Evolutionary conservation across 2,888 invertebrate genomes (phyloP).

Genomic region (Microctonus hyperodae): DNA sequence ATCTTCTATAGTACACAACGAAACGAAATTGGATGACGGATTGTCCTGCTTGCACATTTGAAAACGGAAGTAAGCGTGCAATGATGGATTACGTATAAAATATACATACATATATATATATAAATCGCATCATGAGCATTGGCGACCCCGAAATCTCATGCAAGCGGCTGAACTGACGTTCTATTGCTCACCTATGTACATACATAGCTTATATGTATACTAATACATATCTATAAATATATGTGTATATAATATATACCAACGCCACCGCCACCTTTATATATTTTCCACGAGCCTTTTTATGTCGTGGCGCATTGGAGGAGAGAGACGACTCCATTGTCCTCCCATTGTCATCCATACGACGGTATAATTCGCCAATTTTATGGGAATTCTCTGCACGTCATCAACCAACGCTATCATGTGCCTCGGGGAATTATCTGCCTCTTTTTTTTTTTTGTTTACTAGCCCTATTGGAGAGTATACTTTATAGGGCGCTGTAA

Average conservation of each 20-base stretch:
- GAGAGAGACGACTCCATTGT: constrained; percentile 36
- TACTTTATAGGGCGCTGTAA: constrained; percentile 1
- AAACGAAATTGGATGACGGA: constrained; percentile 58
- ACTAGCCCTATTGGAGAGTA: background rate
- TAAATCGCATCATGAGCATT: constrained; percentile 39
- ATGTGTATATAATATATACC: background rate
- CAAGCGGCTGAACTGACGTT: background rate
- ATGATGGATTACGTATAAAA: constrained; percentile 56
- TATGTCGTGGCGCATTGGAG: constrained; percentile 34
- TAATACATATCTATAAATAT: background rate
- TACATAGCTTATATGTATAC: too few species aligned
- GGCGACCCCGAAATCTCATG: constrained; percentile 28
- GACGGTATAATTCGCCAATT: constrained; percentile 52
- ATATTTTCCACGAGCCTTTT: constrained; percentile 33
- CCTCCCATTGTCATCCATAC: constrained; percentile 44
- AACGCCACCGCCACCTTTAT: constrained; percentile 35
- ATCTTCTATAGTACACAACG: constrained; percentile 40
- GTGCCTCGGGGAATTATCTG: constrained; percentile 15
- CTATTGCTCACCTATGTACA: background rate
- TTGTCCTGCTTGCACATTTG: constrained; percentile 50
- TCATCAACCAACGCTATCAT: constrained; percentile 10
- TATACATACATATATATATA: constrained; percentile 33
- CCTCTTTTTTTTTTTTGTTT: constrained; percentile 2
- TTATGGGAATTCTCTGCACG: constrained; percentile 44
- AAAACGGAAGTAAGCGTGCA: constrained; percentile 54